Conservation (phyloP, 2,113 vertebrate species). For the Boulengerochromis microlepis region DNA sequence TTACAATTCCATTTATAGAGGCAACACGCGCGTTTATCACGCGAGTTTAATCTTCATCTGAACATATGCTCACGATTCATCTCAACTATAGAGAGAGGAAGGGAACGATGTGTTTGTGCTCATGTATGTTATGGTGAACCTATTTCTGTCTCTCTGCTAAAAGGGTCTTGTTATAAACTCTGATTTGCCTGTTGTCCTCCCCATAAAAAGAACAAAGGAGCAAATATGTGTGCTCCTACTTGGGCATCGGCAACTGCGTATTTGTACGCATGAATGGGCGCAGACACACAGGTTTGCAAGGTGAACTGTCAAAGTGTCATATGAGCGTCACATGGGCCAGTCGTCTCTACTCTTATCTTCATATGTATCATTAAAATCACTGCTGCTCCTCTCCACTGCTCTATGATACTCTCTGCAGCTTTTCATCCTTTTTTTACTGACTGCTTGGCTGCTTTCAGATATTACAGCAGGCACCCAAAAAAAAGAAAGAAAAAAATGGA, state of each 20-base stretch:
- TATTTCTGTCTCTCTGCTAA: background rate
- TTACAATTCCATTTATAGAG: conserved; percentile 50
- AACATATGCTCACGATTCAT: conserved; percentile 53
- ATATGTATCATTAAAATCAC: conserved; percentile 41
- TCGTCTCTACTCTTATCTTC: background rate
- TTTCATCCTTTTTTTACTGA: background rate
- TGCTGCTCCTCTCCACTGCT: background rate
- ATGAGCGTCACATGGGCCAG: background rate
- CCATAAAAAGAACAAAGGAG: background rate
- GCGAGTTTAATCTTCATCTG: conserved; percentile 44
- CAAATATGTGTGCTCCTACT: background rate
- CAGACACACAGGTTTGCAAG: background rate
- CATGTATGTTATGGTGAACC: conserved; percentile 13
- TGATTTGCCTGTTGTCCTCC: background rate
- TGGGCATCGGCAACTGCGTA: background rate
- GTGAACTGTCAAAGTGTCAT: conserved; percentile 6
- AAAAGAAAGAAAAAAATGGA: conserved; percentile 13
- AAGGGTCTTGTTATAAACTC: background rate
- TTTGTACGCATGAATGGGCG: background rate
- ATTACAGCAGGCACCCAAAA: background rate
- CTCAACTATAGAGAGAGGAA: background rate
- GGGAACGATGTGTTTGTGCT: background rate
- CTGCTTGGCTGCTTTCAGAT: conserved; percentile 26
- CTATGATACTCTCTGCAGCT: background rate
- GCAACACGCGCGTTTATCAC: conserved; percentile 49